A percentile compares a stretch with the other conserved stretches of the same genome.
phyloP scores from a whole-genome alignment of 64 coral and sea anemone species.

The Actinia equina region DNA sequence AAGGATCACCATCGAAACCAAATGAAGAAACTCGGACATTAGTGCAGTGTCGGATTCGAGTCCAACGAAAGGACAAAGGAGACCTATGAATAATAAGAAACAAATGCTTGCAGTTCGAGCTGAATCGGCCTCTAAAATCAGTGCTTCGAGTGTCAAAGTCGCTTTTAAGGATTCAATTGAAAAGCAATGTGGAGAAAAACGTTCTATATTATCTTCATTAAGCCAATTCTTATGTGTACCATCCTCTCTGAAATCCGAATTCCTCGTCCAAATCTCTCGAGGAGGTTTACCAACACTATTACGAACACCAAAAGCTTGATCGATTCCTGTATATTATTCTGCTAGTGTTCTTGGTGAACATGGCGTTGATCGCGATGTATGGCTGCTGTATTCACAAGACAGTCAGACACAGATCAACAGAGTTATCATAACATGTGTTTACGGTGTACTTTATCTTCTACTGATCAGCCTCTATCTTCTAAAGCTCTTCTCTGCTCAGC shows the following conservation, averaged over 20 bases:
- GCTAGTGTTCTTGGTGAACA: conserved; percentile 74
- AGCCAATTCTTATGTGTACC: conserved; percentile 45
- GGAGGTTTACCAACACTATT: conserved; percentile 83
- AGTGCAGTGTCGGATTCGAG: background rate
- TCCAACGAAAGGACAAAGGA: background rate
- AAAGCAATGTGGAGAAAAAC: conserved; percentile 14
- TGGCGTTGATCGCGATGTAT: conserved; percentile 73
- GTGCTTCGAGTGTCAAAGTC: conserved; percentile 85
- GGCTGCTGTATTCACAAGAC: conserved; percentile 42
- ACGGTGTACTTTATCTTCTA: conserved; percentile 48
- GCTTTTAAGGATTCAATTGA: conserved; percentile 63
- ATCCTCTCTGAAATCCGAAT: conserved; percentile 67
- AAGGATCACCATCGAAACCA: background rate
- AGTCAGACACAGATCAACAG: conserved; percentile 64
- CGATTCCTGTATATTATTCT: conserved; percentile 79
- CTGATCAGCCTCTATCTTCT: conserved; percentile 55
- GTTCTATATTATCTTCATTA: background rate
- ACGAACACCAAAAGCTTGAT: conserved; percentile 75
- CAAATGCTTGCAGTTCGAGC: conserved; percentile 5
- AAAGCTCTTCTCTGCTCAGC: conserved; percentile 50
- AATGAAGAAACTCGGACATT: background rate
- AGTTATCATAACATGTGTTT: conserved; percentile 63
- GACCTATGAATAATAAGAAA: background rate
- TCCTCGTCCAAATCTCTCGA: conserved; percentile 77
- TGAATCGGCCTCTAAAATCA: conserved; percentile 58